These are phyloP conservation scores for Heliornis fulica DNA, from an alignment of 2,113 vertebrate species.

Conservation along the genomic window DNA sequence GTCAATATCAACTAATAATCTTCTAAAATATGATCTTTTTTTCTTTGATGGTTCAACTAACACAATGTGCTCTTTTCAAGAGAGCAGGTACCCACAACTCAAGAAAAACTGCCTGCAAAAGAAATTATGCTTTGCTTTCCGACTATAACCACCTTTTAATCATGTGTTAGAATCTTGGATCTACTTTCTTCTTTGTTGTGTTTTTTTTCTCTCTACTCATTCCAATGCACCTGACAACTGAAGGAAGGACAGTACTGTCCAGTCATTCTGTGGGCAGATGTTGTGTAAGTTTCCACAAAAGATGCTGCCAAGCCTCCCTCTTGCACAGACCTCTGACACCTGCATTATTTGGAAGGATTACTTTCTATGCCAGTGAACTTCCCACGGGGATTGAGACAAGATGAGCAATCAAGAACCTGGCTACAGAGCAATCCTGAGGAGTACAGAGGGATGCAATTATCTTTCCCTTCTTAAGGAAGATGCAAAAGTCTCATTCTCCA, in stretches of 20 bases:
- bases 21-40: background rate
- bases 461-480: background rate
- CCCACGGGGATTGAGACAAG: background rate
- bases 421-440: background rate
- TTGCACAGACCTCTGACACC: slow-evolving; percentile 41
- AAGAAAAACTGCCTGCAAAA: background rate
- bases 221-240: slow-evolving; percentile 58
- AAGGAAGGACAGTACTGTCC: slow-evolving; percentile 44
- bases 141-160: background rate
- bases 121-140: background rate
- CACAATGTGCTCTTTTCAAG: background rate
- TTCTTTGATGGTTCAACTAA: background rate
- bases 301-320: slow-evolving; percentile 29
- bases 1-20: background rate
- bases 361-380: slow-evolving; percentile 12
- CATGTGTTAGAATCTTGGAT: background rate
- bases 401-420: background rate
- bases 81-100: background rate
- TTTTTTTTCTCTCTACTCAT: slow-evolving; percentile 7
- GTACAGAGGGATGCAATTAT: background rate
- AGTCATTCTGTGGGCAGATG: slow-evolving; percentile 57
- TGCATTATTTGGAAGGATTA: slow-evolving; percentile 50
- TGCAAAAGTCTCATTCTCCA: background rate
- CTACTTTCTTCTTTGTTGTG: background rate
- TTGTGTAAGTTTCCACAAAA: slow-evolving; percentile 40